A percentile compares a stretch with the other conserved stretches of the same genome.
phyloP scores from a whole-genome alignment of 2,797 vertebrate genomes.

The Bucorvus abyssinicus region DNA sequence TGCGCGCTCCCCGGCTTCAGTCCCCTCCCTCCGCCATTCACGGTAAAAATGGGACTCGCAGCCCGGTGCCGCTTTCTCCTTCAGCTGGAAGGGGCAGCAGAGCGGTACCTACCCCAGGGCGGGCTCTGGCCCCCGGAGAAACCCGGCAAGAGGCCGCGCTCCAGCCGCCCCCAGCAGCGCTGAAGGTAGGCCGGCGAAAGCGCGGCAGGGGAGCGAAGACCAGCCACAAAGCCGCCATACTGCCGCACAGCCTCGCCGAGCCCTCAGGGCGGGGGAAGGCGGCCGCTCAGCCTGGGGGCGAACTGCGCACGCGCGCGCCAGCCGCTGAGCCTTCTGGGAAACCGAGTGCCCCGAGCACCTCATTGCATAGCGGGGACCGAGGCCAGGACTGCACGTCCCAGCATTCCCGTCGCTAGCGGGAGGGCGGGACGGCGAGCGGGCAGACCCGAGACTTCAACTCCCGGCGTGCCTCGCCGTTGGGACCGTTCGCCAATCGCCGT shows the following conservation, averaged over 20 bases:
- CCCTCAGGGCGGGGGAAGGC: fast-evolving
- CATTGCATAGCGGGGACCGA: fast-evolving
- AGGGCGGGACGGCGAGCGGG: fast-evolving
- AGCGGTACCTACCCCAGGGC: conserved; percentile 61
- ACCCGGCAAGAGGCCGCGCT: not conserved
- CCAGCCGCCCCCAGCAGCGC: conserved; percentile 45
- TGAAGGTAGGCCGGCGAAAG: not conserved
- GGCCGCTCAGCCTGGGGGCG: fast-evolving
- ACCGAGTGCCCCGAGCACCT: fast-evolving
- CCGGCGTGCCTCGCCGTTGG: not conserved
- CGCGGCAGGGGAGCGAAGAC: fast-evolving
- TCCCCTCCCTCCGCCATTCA: too few relatives aligned
- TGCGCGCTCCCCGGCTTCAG: not conserved
- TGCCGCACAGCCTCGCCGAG: fast-evolving
- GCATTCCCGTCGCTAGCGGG: fast-evolving
- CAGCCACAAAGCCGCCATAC: not conserved
- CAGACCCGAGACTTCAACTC: conserved; percentile 24
- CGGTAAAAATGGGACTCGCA: not conserved
- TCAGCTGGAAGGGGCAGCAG: not conserved
- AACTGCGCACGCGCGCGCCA: fast-evolving
- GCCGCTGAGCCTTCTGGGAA: conserved; percentile 8
- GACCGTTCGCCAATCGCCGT: fast-evolving
- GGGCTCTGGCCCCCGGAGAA: not conserved
- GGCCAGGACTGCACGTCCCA: not conserved
- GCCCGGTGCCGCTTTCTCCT: too few relatives aligned